A percentile compares a stretch with the other conserved stretches of the same genome.
Evolutionary conservation across 2,888 invertebrate genomes (phyloP).

Genomic region (Crematogaster levior): DNA sequence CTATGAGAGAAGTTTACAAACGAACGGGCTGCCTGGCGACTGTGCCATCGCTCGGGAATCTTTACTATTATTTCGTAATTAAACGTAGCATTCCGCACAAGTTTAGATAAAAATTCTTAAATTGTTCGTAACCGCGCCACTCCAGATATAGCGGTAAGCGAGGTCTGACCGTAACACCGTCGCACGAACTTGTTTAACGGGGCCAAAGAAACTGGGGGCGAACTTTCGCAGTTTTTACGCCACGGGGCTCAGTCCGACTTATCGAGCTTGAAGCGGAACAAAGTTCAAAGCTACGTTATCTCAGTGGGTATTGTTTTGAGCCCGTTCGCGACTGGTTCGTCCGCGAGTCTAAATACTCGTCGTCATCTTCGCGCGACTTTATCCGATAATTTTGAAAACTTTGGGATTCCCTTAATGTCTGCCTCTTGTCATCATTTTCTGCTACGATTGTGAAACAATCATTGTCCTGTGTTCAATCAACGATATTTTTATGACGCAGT

Average conservation of each 20-base stretch:
- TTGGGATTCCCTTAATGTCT: constrained; percentile 38
- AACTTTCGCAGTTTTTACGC: constrained; percentile 77
- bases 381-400: constrained; percentile 48
- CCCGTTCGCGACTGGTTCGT: constrained; percentile 47
- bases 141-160: constrained; percentile 55
- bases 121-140: constrained; percentile 62
- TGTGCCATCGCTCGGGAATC: constrained; percentile 31
- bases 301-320: constrained; percentile 63
- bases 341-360: constrained; percentile 38
- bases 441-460: not conserved
- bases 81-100: constrained; percentile 60
- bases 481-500: constrained; percentile 3
- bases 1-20: constrained; percentile 65
- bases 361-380: constrained; percentile 39
- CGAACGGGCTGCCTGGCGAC: not conserved
- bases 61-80: constrained; percentile 62
- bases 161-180: constrained; percentile 64
- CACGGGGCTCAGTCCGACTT: constrained; percentile 73
- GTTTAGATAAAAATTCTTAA: constrained; percentile 60
- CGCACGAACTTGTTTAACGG: constrained; percentile 76
- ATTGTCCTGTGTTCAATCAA: not conserved
- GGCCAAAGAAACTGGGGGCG: constrained; percentile 75
- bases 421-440: constrained; percentile 18
- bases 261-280: constrained; percentile 72
- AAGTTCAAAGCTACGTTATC: constrained; percentile 74